Base-by-base conservation (phyloP, 2,113 vertebrate genomes). In the Oxygymnocypris stewartii region DNA sequence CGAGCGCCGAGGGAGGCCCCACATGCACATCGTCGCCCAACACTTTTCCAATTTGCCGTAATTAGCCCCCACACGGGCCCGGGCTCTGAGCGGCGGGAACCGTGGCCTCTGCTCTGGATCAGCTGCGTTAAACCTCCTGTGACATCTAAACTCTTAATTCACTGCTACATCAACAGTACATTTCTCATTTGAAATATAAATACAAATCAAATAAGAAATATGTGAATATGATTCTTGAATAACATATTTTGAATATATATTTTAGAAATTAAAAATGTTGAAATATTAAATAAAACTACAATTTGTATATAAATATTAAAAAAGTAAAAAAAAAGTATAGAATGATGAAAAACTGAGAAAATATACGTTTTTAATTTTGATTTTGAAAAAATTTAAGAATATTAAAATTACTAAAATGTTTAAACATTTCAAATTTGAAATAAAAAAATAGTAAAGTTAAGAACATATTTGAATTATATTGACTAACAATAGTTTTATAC, bases 111-210 rank as follows among this genome's bases (percentile, higher is more conserved):
- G 90, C 92, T 91, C 88, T 92, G 91, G 92, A 94, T 95, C 94
- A 95, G 94, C 94, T 95, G 94, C 90, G 93, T 93, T 94, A 94
- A 95, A 91, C 92, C 93, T 95, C 94, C 93, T 89, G 92, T 95
- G 94, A 95, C 93, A 93, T 94, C 93, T 94, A 95, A 95, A 95
- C 94, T 94, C 93, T 93, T 95, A 95, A 95, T 95, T 95, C 94
- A 94, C 94, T 93, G 94, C 93, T 92, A 94, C 94, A 95, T 95
- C 95, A 95, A 94, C 93, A 88, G 91, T 10, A 11, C 8, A 61
- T 59, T 59, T 59, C 7, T 3, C 8, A 59, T 59, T 23, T 59
- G 54, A 59, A 59, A 59, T 23, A 59, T 20, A 57, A 57, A 6
- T 57, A 57, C 54, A 57, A 7, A 57, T 16, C 54, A 57, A 57